These are phyloP conservation scores for Drosophila malerkotliana DNA, from an alignment of 1,140 invertebrate species.

Conservation along the genomic window DNA sequence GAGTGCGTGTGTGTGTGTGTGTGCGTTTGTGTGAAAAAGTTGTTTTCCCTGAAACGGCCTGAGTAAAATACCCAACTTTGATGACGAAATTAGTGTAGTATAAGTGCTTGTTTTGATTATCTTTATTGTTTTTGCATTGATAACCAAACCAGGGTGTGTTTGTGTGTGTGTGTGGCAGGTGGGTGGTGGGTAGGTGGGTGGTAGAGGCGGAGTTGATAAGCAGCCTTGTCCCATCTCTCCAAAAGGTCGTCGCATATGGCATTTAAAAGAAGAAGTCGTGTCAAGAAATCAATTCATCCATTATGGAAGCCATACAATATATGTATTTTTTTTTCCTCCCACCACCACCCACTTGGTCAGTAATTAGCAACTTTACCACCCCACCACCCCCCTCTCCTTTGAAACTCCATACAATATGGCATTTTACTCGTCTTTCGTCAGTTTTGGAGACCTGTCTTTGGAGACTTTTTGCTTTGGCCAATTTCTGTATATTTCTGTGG, in stretches of 20 bases:
- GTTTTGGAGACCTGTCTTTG: constrained; percentile 51
- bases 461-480: constrained; percentile 63
- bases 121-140: constrained; percentile 62
- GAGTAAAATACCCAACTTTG: constrained; percentile 62
- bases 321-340: neutral
- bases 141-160: constrained; percentile 34
- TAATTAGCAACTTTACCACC: constrained; percentile 53
- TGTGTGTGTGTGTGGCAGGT: neutral
- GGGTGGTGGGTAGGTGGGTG: constrained; percentile 23
- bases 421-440: constrained; percentile 51
- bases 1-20: constrained; percentile 20
- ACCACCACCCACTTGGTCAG: constrained; percentile 1
- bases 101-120: constrained; percentile 55
- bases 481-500: constrained; percentile 70
- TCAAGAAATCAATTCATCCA: constrained; percentile 47
- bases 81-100: constrained; percentile 66
- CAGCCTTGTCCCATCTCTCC: constrained; percentile 21
- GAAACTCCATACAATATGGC: constrained; percentile 27
- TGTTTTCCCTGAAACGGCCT: constrained; percentile 73
- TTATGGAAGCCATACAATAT: constrained; percentile 57
- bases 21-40: constrained; percentile 57
- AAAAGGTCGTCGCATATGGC: constrained; percentile 69
- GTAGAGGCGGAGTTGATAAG: constrained; percentile 34
- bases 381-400: neutral
- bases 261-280: constrained; percentile 10